These are phyloP conservation scores for Chinchilla lanigera DNA, from an alignment of 2,113 vertebrate species.

Conservation along the genomic window DNA sequence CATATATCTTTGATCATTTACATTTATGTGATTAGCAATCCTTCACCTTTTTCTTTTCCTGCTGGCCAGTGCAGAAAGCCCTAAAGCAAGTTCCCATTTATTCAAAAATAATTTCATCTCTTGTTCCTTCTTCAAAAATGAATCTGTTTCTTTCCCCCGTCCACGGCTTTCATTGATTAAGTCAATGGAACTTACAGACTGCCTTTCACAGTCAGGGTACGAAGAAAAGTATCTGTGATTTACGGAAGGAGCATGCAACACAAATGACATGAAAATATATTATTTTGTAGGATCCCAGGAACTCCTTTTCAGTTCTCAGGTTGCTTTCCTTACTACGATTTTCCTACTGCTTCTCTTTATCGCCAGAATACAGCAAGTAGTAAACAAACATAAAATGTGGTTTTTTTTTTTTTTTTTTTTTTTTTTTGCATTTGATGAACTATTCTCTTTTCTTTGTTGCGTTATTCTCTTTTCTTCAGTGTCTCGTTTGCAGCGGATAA, in stretches of 20 bases:
- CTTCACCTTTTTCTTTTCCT: neutral
- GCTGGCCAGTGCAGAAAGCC: neutral
- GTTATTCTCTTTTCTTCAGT: neutral
- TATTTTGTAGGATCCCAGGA: neutral
- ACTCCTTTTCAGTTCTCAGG: neutral
- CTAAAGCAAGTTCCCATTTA: neutral
- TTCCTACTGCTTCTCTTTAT: conserved; percentile 19
- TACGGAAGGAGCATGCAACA: neutral
- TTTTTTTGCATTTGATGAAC: neutral
- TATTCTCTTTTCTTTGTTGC: too few relatives aligned
- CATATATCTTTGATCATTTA: conserved; percentile 64
- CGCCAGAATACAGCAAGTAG: neutral
- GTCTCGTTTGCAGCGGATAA: neutral
- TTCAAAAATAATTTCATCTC: neutral
- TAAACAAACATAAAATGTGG: neutral
- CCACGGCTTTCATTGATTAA: neutral
- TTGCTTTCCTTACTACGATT: neutral
- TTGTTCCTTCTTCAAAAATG: neutral
- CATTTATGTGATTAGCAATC: conserved; percentile 37
- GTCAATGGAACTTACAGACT: neutral
- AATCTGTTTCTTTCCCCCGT: neutral
- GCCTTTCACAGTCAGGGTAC: neutral
- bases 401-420: neutral
- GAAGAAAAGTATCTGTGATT: neutral
- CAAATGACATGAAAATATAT: neutral